phyloP scores from a whole-genome alignment of 2,888 invertebrate genomes.

The Drosophila algonquin region DNA sequence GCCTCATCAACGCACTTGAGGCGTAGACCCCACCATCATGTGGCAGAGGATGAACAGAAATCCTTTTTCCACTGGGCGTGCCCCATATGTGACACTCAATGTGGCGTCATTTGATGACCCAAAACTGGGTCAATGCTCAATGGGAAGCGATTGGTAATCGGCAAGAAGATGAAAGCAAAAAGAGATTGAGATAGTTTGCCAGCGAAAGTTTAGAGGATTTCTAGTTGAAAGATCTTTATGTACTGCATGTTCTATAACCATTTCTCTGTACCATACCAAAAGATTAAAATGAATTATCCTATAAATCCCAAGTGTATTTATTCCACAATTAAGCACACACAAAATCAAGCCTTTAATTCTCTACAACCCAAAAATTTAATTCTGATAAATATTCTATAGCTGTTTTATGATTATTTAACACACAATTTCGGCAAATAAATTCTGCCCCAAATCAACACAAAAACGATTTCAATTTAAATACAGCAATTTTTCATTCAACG shows the following conservation, averaged over 20 bases:
- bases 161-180: background rate
- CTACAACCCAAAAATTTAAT: background rate
- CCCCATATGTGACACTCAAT: slow-evolving; percentile 27
- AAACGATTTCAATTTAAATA: background rate
- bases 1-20: slow-evolving; percentile 30
- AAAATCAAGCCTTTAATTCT: background rate
- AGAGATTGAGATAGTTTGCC: background rate
- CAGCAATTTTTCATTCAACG: background rate
- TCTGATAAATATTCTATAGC: background rate
- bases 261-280: background rate
- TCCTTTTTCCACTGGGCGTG: slow-evolving; percentile 17
- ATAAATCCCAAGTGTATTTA: background rate
- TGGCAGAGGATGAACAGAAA: background rate
- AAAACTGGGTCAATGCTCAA: slow-evolving; percentile 31
- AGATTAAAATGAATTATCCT: background rate
- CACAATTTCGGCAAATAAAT: background rate
- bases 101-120: slow-evolving; percentile 31
- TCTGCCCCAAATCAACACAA: background rate
- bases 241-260: no score
- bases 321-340: background rate
- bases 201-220: background rate
- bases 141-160: slow-evolving; percentile 6
- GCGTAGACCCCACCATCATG: background rate
- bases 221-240: background rate
- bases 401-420: background rate